Evolutionary conservation across 1,140 invertebrate species (phyloP).

Genomic region (Zaprionus taronus): DNA sequence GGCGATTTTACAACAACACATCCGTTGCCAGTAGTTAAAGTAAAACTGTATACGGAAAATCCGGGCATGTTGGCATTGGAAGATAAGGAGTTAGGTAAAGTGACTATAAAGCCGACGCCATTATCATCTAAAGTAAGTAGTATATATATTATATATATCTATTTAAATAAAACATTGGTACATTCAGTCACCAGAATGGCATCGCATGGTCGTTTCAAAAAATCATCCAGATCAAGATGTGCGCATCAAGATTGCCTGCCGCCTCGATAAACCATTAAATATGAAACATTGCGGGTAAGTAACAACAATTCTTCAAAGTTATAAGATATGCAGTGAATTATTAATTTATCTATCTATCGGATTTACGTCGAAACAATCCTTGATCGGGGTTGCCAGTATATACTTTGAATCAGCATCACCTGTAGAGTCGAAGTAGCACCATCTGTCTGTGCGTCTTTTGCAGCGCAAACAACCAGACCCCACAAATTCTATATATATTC

Average conservation of each 20-base stretch:
- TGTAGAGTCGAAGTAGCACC: too few relatives aligned
- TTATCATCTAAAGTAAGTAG: slow-evolving; percentile 92
- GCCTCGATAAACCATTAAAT: slow-evolving; percentile 99
- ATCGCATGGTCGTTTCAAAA: slow-evolving; percentile 98
- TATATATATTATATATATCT: too few relatives aligned
- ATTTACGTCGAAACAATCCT: too few relatives aligned
- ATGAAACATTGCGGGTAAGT: slow-evolving; percentile 98
- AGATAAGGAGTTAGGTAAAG: slow-evolving; percentile 99
- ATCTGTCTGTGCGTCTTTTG: too few relatives aligned
- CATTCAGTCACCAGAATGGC: slow-evolving; percentile 95
- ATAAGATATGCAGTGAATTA: background rate
- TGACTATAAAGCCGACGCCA: slow-evolving; percentile 95
- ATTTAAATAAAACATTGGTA: background rate
- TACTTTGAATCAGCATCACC: too few relatives aligned
- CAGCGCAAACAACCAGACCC: too few relatives aligned
- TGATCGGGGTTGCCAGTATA: too few relatives aligned
- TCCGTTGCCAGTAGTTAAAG: slow-evolving; percentile 97
- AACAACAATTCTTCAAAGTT: background rate
- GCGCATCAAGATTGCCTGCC: slow-evolving; percentile 98
- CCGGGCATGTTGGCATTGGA: slow-evolving; percentile 98
- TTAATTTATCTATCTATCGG: too few relatives aligned
- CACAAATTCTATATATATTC: too few relatives aligned
- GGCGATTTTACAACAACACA: slow-evolving; percentile 99
- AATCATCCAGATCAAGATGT: slow-evolving; percentile 97
- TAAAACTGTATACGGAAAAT: slow-evolving; percentile 98